Conservation (phyloP, 2,113 vertebrate species). For the Passer montanus region DNA sequence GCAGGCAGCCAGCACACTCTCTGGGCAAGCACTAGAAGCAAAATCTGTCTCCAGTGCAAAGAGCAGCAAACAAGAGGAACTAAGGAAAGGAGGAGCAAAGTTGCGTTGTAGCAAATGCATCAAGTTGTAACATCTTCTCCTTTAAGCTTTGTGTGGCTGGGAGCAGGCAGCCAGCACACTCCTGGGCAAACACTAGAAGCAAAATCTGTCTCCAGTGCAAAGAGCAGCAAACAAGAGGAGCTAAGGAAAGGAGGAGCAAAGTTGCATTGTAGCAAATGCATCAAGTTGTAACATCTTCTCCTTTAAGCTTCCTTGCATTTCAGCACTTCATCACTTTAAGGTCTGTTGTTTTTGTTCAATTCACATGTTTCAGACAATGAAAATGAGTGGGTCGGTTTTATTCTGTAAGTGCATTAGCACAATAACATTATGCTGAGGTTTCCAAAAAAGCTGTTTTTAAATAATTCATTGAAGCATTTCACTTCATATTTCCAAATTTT, state of each 20-base stretch:
- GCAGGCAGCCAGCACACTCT: background rate
- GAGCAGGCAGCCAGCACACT: background rate
- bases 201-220: background rate
- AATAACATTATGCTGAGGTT: slow-evolving; percentile 6
- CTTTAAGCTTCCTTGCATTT: background rate
- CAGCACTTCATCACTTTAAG: background rate
- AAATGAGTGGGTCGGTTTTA: background rate
- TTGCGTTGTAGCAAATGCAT: background rate
- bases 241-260: fast-evolving
- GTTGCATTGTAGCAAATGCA: background rate
- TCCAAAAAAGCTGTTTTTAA: background rate
- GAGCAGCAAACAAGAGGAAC: background rate
- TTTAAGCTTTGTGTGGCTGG: background rate
- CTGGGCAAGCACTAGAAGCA: background rate
- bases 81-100: fast-evolving
- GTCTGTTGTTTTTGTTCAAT: background rate
- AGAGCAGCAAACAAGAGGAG: background rate
- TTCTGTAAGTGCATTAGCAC: background rate
- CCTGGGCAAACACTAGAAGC: background rate
- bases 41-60: background rate
- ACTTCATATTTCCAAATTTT: background rate
- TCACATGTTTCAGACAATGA: background rate
- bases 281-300: background rate
- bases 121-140: background rate
- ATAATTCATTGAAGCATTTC: slow-evolving; percentile 13